Evolutionary conservation across 2,797 vertebrate species (phyloP).

Genomic region (Rhinophrynus dorsalis): DNA sequence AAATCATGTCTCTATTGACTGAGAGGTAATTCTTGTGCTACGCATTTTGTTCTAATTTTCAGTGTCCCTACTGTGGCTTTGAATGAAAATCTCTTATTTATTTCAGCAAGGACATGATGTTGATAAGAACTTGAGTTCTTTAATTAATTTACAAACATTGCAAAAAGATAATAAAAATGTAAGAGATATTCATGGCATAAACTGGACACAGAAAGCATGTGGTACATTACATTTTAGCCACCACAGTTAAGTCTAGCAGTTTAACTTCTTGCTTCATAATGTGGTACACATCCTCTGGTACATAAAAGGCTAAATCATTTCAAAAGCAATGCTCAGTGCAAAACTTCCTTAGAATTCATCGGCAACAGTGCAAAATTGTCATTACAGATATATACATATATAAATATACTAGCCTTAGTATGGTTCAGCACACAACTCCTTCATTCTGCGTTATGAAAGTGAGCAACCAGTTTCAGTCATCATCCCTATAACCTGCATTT

Average conservation of each 20-base stretch:
- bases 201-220: neutral
- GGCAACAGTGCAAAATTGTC: neutral
- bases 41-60: constrained; percentile 10
- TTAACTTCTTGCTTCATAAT: too few relatives aligned
- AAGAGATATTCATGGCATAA: constrained; percentile 2
- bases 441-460: too few relatives aligned
- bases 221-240: neutral
- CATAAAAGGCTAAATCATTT: too few relatives aligned
- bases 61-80: neutral
- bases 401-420: neutral
- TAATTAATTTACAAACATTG: constrained; percentile 7
- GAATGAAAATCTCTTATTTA: constrained; percentile 16
- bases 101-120: constrained; percentile 12
- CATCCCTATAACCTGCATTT: too few relatives aligned
- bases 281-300: too few relatives aligned
- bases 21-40: constrained; percentile 3
- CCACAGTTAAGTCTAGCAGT: neutral
- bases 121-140: neutral
- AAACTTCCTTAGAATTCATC: neutral
- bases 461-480: too few relatives aligned
- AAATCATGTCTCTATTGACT: constrained; percentile 22
- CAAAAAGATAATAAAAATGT: constrained; percentile 13
- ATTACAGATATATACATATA: too few relatives aligned
- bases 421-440: neutral
- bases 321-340: neutral